Evolutionary conservation across 1,140 invertebrate genomes (phyloP).

Genomic region (Zaprionus kolodkinae): DNA sequence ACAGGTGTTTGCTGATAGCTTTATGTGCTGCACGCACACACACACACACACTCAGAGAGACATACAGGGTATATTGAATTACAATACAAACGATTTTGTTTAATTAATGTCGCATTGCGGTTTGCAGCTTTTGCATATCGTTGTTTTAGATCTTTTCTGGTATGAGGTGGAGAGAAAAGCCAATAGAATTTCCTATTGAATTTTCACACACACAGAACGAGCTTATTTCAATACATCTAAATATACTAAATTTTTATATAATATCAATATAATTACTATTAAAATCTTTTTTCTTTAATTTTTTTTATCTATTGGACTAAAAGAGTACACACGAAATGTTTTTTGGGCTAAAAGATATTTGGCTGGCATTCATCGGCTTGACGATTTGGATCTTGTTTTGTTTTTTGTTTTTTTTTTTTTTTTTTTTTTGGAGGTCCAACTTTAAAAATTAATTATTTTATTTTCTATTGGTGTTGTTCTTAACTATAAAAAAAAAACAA

Average conservation of each 20-base stretch:
- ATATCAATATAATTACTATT: not conserved
- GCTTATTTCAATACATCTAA: too few relatives aligned
- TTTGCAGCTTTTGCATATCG: conserved; percentile 28
- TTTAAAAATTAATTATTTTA: not conserved
- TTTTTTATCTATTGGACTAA: not conserved
- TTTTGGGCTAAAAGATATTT: not conserved
- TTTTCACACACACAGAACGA: conserved; percentile 18
- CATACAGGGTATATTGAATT: conserved; percentile 45
- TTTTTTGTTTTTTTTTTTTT: not conserved
- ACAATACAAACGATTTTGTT: conserved; percentile 69
- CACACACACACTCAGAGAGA: conserved; percentile 15
- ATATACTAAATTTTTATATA: too few relatives aligned
- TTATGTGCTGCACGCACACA: conserved; percentile 17
- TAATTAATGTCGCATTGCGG: conserved; percentile 60
- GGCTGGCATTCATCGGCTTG: not conserved
- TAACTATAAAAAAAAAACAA: not conserved
- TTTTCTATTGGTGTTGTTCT: too few relatives aligned
- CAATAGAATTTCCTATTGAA: conserved; percentile 42
- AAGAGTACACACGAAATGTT: not conserved
- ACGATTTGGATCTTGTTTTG: not conserved
- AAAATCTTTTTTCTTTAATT: not conserved
- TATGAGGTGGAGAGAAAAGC: conserved; percentile 42
- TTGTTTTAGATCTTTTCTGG: conserved; percentile 4
- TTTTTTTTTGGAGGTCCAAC: not conserved
- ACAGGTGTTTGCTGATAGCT: conserved; percentile 59